Evolutionary conservation across 2,888 invertebrate genomes (phyloP).

Genomic region (Apamea crenata): DNA sequence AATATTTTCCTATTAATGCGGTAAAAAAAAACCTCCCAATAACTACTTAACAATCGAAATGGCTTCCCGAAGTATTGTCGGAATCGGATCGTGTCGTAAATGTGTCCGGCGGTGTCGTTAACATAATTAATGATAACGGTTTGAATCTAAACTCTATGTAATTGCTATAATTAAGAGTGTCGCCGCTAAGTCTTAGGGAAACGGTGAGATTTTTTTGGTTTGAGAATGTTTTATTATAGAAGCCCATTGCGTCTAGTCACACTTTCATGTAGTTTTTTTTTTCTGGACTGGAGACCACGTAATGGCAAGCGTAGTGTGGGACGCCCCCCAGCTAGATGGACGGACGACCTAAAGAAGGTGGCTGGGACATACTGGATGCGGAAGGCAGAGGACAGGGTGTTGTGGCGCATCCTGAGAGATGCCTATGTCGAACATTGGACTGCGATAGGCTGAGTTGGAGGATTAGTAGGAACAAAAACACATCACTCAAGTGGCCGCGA

Average conservation of each 20-base stretch:
- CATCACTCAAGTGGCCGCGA: no score
- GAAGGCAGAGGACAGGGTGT: no score
- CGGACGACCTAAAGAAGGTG: no score
- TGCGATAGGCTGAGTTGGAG: no score
- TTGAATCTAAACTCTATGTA: slow-evolving; percentile 65
- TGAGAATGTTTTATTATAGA: slow-evolving; percentile 8
- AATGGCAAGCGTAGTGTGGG: no score
- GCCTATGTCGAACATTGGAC: no score
- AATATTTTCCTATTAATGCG: slow-evolving; percentile 36
- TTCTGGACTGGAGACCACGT: no score
- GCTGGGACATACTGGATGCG: no score
- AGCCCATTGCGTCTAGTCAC: not conserved
- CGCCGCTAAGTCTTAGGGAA: slow-evolving; percentile 42
- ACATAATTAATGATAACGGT: slow-evolving; percentile 63
- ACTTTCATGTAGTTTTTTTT: no score
- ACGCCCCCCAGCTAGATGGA: no score
- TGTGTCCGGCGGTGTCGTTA: slow-evolving; percentile 59
- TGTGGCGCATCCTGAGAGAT: no score
- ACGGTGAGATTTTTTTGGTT: slow-evolving; percentile 18
- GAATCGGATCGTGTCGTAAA: slow-evolving; percentile 59
- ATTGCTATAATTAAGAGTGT: slow-evolving; percentile 64
- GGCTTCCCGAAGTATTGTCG: slow-evolving; percentile 58
- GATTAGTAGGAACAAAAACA: no score
- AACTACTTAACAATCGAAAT: slow-evolving; percentile 61
- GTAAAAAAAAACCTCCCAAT: slow-evolving; percentile 51